Percentiles rank a stretch among this genome's conserved stretches.
Conservation (phyloP, 2,888 invertebrate genomes). For the Acanthosepion lycidas region DNA sequence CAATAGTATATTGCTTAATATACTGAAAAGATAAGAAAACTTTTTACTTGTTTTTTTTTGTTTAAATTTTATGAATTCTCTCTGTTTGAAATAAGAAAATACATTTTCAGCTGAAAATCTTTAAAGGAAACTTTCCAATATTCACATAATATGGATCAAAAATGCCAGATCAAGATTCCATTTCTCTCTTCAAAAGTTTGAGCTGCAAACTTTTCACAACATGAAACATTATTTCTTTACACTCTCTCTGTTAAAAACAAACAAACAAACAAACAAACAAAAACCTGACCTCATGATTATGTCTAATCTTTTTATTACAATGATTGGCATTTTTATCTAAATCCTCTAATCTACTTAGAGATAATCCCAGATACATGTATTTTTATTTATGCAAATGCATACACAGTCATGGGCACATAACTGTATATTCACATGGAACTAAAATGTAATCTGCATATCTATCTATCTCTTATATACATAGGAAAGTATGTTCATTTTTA, state of each 20-base stretch:
- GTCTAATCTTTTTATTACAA: not conserved
- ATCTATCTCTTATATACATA: not conserved
- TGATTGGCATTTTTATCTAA: not conserved
- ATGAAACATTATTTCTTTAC: not conserved
- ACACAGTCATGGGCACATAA: not conserved
- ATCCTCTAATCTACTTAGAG: constrained; percentile 10
- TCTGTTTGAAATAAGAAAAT: too few species aligned
- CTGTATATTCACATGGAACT: not conserved
- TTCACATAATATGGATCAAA: too few species aligned
- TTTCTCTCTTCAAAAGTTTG: too few species aligned
- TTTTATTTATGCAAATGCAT: not conserved
- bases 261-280: not conserved
- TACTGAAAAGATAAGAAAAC: too few species aligned
- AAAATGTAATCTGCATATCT: not conserved
- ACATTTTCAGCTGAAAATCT: too few species aligned
- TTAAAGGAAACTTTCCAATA: too few species aligned
- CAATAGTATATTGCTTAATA: too few species aligned
- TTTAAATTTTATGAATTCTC: too few species aligned
- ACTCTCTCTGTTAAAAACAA: not conserved
- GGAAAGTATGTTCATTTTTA: not conserved
- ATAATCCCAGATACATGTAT: not conserved
- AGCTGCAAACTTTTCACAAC: not conserved
- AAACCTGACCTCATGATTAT: not conserved
- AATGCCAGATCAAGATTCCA: too few species aligned
- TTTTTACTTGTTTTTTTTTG: too few species aligned